Percentiles rank a stretch among this genome's conserved stretches.
These are phyloP conservation scores for Ctena decussata DNA, from an alignment of 2,888 invertebrate species.

Conservation along the genomic window DNA sequence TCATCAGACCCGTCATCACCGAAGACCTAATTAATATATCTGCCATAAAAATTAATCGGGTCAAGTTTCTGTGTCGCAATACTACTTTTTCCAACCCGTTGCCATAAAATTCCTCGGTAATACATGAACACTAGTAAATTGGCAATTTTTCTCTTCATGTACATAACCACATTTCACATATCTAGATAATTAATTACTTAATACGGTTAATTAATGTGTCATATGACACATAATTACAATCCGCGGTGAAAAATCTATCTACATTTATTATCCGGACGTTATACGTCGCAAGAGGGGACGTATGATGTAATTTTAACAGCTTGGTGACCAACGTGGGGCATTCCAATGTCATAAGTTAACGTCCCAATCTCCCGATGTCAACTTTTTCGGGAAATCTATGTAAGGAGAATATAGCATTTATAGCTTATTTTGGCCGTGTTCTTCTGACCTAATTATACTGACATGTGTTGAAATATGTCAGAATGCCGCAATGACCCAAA, in stretches of 20 bases:
- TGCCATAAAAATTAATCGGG: too few species aligned
- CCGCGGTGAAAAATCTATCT: constrained; percentile 12
- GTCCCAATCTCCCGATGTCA: not conserved
- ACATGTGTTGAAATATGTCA: not conserved
- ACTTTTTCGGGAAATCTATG: too few species aligned
- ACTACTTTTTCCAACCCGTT: too few species aligned
- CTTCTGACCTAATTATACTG: not conserved
- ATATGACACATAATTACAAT: constrained; percentile 9
- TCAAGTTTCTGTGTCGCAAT: too few species aligned
- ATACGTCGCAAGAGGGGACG: constrained; percentile 5
- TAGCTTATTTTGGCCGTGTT: not conserved
- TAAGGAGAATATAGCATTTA: too few species aligned
- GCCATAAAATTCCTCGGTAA: too few species aligned
- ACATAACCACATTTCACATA: too few species aligned
- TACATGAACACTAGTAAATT: too few species aligned
- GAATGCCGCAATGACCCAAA: too few species aligned
- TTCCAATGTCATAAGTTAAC: not conserved
- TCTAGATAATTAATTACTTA: constrained; percentile 7
- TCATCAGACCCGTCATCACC: too few species aligned
- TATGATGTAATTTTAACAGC: not conserved
- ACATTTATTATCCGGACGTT: not conserved
- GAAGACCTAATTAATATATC: too few species aligned
- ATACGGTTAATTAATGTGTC: constrained; percentile 9
- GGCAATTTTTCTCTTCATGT: too few species aligned
- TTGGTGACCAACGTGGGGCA: not conserved